Conservation (phyloP, 2,797 vertebrate species). For the Notoglanidium macrostoma region DNA sequence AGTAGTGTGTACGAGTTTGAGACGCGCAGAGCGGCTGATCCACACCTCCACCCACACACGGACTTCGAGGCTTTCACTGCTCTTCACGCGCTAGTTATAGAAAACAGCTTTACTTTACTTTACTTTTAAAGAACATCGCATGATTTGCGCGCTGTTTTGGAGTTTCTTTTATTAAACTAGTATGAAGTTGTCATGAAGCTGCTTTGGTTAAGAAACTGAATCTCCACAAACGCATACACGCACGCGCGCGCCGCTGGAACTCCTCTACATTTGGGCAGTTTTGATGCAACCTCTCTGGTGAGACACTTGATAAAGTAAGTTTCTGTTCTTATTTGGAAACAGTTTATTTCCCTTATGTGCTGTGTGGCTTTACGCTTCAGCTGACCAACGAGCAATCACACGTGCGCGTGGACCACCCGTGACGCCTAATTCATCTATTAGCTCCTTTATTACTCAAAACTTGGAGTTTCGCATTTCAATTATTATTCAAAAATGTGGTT, state of each 20-base stretch:
- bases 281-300: background rate
- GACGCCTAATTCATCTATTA: background rate
- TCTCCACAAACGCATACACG: background rate
- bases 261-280: background rate
- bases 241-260: conserved; percentile 5
- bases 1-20: conserved; percentile 30
- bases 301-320: conserved; percentile 15
- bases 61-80: background rate
- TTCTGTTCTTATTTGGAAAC: background rate
- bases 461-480: background rate
- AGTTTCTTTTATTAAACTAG: background rate
- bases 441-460: no score
- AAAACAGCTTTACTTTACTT: background rate
- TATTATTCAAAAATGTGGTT: background rate
- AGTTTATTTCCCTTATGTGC: background rate
- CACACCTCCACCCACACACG: background rate
- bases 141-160: background rate
- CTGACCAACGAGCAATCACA: background rate
- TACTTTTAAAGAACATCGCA: background rate
- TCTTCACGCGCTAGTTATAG: background rate
- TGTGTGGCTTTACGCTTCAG: background rate
- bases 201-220: background rate
- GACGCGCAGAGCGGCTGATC: conserved; percentile 4
- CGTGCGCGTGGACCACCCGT: background rate
- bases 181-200: conserved; percentile 10